phyloP scores from a whole-genome alignment of 53 echinoderm and acorn worm genomes.

The Temnopleurus reevesii region DNA sequence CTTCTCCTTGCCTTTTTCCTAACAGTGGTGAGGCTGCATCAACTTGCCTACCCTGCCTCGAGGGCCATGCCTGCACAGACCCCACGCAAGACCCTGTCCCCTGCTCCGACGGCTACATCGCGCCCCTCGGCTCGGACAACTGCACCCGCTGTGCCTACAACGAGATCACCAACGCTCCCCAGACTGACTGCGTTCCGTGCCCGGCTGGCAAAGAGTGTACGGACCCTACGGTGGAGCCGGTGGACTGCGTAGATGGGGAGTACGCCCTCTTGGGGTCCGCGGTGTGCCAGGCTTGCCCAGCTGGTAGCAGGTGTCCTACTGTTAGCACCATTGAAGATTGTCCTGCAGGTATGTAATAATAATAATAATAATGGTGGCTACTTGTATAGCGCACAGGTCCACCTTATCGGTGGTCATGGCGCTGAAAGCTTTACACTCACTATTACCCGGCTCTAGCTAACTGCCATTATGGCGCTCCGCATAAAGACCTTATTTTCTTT shows the following conservation, averaged over 20 bases:
- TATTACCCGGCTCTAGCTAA: no score
- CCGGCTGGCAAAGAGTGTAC: conserved; percentile 84
- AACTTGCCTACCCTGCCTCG: conserved; percentile 78
- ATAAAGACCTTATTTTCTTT: no score
- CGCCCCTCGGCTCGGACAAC: conserved; percentile 76
- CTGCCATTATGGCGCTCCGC: no score
- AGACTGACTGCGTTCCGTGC: conserved; percentile 85
- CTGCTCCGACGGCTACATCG: conserved; percentile 84
- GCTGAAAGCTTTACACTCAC: no score
- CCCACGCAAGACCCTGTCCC: conserved; percentile 67
- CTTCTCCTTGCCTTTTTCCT: not conserved
- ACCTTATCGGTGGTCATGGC: no score
- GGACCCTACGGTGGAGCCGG: conserved; percentile 79
- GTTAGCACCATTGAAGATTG: conserved; percentile 74
- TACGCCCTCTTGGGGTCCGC: conserved; percentile 81
- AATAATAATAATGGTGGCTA: no score
- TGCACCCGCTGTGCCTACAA: conserved; percentile 91
- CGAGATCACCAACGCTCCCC: conserved; percentile 70
- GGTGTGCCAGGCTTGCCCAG: conserved; percentile 77
- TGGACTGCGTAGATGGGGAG: conserved; percentile 78
- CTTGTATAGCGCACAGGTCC: no score
- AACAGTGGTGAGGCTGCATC: conserved; percentile 62
- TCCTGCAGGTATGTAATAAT: conserved; percentile 75
- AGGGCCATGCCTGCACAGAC: conserved; percentile 80
- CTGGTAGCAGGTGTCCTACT: conserved; percentile 80